These are phyloP conservation scores for Muscicapa comitata DNA, from an alignment of 2,797 vertebrate species.

Conservation along the genomic window DNA sequence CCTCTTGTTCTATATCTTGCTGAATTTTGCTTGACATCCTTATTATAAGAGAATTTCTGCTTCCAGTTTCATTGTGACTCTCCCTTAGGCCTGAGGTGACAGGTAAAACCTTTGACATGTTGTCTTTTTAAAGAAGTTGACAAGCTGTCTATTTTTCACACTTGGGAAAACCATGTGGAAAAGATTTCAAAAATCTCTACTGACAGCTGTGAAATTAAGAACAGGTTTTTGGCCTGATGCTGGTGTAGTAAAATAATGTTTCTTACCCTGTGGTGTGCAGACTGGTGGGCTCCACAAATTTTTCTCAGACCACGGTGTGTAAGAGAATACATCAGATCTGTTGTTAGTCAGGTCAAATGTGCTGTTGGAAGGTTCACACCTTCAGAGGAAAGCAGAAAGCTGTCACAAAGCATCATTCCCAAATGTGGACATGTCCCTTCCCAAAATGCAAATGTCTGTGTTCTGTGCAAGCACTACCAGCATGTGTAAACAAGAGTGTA, in stretches of 20 bases:
- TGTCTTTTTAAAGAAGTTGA: not conserved
- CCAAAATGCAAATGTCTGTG: not conserved
- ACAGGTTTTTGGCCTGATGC: not conserved
- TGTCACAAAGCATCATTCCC: not conserved
- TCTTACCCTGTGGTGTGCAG: not conserved
- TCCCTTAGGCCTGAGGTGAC: not conserved
- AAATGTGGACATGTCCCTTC: not conserved
- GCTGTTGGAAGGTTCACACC: not conserved
- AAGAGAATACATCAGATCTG: not conserved
- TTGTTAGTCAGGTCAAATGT: not conserved
- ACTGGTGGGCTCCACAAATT: not conserved
- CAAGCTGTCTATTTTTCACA: not conserved
- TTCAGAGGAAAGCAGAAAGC: not conserved
- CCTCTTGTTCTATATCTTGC: not conserved
- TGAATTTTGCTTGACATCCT: not conserved
- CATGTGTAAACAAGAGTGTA: rapidly evolving
- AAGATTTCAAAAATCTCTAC: not conserved
- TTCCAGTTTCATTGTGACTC: not conserved
- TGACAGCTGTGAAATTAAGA: not conserved
- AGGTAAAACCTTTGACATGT: not conserved
- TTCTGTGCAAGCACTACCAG: not conserved
- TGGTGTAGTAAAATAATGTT: not conserved
- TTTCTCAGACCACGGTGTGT: not conserved
- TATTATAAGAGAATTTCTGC: not conserved
- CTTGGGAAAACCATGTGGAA: not conserved